Percentiles rank a stretch among this genome's conserved stretches.
Conservation (phyloP, 2,797 vertebrate species). For the Labeo calbasu region DNA sequence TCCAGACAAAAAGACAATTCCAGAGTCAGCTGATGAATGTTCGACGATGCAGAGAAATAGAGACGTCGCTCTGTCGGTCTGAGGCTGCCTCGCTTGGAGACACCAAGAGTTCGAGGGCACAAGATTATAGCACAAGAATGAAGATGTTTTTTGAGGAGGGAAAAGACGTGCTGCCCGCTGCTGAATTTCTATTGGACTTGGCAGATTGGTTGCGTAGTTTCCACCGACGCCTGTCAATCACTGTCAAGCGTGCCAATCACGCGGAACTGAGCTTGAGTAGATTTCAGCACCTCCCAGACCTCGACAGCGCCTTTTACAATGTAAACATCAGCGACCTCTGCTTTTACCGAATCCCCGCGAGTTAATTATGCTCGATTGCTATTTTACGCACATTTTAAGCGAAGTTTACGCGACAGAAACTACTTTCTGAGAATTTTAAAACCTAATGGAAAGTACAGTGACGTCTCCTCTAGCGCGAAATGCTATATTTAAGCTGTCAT, state of each 20-base stretch:
- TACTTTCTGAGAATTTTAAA: not conserved
- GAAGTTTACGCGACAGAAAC: not conserved
- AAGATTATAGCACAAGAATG: conserved; percentile 77
- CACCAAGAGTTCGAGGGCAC: conserved; percentile 75
- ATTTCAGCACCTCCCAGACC: conserved; percentile 84
- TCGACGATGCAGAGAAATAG: conserved; percentile 62
- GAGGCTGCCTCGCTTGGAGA: conserved; percentile 76
- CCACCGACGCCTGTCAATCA: conserved; percentile 95
- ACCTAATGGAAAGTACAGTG: not conserved
- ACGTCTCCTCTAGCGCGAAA: not conserved
- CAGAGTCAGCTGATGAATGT: conserved; percentile 72
- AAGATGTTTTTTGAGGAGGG: conserved; percentile 80
- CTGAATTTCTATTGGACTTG: conserved; percentile 89
- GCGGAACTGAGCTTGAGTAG: conserved; percentile 70
- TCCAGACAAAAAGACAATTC: conserved; percentile 73
- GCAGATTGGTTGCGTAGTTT: conserved; percentile 89
- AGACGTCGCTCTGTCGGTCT: conserved; percentile 71
- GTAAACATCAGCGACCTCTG: conserved; percentile 82
- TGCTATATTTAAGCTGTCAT: conserved; percentile 25
- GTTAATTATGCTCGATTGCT: conserved; percentile 62
- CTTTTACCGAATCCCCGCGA: conserved; percentile 23
- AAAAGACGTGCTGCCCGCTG: conserved; percentile 80
- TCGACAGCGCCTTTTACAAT: conserved; percentile 75
- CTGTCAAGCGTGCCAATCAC: conserved; percentile 90
- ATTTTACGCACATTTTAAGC: conserved; percentile 9